A percentile compares a stretch with the other conserved stretches of the same genome.
Evolutionary conservation across 2,797 vertebrate species (phyloP).

Genomic region (Labroides dimidiatus): DNA sequence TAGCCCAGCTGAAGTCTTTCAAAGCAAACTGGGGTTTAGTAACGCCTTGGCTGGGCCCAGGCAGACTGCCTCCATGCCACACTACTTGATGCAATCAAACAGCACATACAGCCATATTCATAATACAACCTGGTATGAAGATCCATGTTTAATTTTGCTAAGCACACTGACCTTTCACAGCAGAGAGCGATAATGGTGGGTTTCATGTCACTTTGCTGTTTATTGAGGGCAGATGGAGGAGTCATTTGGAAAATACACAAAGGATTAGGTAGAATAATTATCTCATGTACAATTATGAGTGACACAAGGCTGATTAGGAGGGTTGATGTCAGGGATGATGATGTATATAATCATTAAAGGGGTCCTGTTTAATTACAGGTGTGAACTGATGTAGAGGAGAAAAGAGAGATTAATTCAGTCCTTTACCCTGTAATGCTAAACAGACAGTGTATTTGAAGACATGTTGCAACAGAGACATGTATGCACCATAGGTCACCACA

Average conservation of each 20-base stretch:
- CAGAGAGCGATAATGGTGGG: conserved; percentile 60
- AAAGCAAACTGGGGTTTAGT: no score
- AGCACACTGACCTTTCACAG: conserved; percentile 67
- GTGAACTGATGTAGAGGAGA: conserved; percentile 6
- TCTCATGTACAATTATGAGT: conserved; percentile 59
- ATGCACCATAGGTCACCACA: no score
- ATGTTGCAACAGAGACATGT: background rate
- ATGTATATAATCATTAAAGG: conserved; percentile 46
- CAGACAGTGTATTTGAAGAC: conserved; percentile 4
- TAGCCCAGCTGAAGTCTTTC: no score
- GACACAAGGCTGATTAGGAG: conserved; percentile 48
- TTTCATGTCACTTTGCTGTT: conserved; percentile 70
- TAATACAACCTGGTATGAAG: conserved; percentile 53
- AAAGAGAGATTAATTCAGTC: background rate
- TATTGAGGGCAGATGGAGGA: conserved; percentile 37
- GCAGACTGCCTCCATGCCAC: no score
- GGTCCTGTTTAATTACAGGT: conserved; percentile 40
- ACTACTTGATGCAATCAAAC: conserved; percentile 29
- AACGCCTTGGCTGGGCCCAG: no score
- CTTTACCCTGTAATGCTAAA: background rate
- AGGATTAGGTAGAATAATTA: conserved; percentile 69
- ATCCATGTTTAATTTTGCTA: conserved; percentile 71
- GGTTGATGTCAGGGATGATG: conserved; percentile 38
- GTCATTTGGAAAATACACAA: conserved; percentile 49
- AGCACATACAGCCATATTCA: conserved; percentile 41